phyloP scores from a whole-genome alignment of 2,113 vertebrate species.

The Trichechus manatus region DNA sequence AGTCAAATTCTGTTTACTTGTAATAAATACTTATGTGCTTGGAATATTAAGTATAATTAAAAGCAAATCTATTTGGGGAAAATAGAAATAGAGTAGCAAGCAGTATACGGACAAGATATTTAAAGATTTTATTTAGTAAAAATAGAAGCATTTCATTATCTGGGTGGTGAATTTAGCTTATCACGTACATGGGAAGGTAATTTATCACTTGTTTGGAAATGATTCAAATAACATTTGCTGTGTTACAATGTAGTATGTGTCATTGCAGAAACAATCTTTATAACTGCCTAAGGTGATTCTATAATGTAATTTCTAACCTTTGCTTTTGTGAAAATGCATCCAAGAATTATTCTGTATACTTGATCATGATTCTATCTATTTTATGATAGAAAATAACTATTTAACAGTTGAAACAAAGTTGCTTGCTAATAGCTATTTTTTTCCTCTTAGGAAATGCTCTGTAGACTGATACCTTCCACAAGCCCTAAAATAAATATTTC shows the following conservation, averaged over 20 bases:
- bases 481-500: conserved; percentile 64
- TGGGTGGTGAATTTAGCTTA: conserved; percentile 22
- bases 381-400: conserved; percentile 71
- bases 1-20: conserved; percentile 48
- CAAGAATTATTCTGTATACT: conserved; percentile 5
- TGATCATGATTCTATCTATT: conserved; percentile 46
- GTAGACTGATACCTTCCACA: conserved; percentile 69
- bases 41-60: conserved; percentile 25
- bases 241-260: conserved; percentile 19
- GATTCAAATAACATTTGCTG: conserved; percentile 49
- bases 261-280: conserved; percentile 31
- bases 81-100: conserved; percentile 22
- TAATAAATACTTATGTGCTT: not conserved
- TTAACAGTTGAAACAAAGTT: conserved; percentile 60
- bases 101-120: not conserved
- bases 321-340: conserved; percentile 18
- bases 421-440: conserved; percentile 68
- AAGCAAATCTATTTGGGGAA: not conserved
- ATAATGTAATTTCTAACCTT: not conserved
- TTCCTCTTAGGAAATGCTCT: conserved; percentile 62
- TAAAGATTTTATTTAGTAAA: conserved; percentile 50
- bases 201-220: conserved; percentile 49
- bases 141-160: conserved; percentile 39
- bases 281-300: not conserved
- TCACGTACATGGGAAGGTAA: conserved; percentile 12